Base-by-base conservation (phyloP, 2,888 invertebrate genomes). In the Perdita meconis region DNA sequence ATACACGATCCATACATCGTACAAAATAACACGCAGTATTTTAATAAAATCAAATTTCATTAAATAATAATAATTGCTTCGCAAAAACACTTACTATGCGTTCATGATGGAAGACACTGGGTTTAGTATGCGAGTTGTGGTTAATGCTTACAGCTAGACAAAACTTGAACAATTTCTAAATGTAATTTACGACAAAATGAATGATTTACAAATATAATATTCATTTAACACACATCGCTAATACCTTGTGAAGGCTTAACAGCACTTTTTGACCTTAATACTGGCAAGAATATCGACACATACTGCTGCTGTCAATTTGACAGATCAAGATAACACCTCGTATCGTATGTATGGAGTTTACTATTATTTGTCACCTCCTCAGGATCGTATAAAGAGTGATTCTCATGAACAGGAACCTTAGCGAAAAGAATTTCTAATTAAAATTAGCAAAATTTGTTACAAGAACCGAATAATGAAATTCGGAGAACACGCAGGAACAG, bases 91-190 rank as follows among this genome's bases (percentile, higher is more conserved):
- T 83, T 73, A 83, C 83, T 83, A 80, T 55, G 83, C 55, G 26
- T 79, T 83, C 83, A 83, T 83, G 56, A 50, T 66, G 81, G 65
- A 80, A 76, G 81, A 72, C 55, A 56, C 16, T 60, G 34, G n/a
- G 12, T 34, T 51, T 64, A 44, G 57, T 60, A 64, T 38, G 5
- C 51, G 50, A 36, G 67, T 61, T 24, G 30, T 34, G 59, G 40
- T 65, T 71, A 82, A 67, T 59, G 57, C 71, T 78, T 73, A 68
- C 36, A 80, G 66, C 13, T 55, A 40, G 60, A 50, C 47, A 30
- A 60, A 16, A 51, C 64, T 38, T 38, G 47, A 61, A 47, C 40
- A 57, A 57, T 16, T 47, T 44, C 50, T 40, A 53, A 42, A 51
- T 12, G 61, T 34, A 24, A 65, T 60, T 69, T 42, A 53, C 40